Conservation (phyloP, 2,113 vertebrate genomes). For the Talpa occidentalis region DNA sequence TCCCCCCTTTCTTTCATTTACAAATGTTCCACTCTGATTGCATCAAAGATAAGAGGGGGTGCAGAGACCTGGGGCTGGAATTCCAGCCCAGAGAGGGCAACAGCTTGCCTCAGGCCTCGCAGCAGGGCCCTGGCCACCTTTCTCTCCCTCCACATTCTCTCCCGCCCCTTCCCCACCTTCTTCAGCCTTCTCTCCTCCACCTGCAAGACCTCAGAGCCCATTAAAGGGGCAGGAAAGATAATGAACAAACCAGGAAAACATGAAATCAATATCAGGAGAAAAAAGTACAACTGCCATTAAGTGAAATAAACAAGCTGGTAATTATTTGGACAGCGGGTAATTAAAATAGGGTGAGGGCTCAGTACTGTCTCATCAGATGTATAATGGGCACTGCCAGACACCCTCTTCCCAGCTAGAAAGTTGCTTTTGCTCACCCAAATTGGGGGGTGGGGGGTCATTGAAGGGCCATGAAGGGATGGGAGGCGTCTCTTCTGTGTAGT, state of each 20-base stretch:
- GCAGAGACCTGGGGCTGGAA: neutral
- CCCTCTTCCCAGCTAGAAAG: conserved; percentile 26
- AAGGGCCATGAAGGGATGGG: too few relatives aligned
- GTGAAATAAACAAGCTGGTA: conserved; percentile 85
- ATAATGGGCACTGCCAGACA: neutral
- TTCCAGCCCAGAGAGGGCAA: conserved; percentile 29
- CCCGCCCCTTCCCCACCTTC: neutral
- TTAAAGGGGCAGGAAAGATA: conserved; percentile 83
- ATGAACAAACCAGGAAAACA: conserved; percentile 84
- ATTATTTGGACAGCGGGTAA: conserved; percentile 85
- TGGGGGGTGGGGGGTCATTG: fast-evolving
- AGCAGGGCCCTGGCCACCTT: neutral
- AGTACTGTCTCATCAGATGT: conserved; percentile 75
- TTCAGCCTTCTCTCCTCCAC: neutral
- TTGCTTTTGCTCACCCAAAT: neutral
- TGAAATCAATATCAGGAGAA: conserved; percentile 83
- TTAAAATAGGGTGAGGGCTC: conserved; percentile 83
- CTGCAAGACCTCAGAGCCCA: conserved; percentile 61
- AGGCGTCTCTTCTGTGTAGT: neutral
- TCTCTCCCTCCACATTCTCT: neutral
- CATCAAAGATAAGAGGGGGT: neutral
- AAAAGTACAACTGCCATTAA: conserved; percentile 79
- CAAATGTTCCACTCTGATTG: neutral
- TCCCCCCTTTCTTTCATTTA: neutral
- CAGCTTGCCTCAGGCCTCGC: neutral